These are phyloP conservation scores for Tipula unca DNA, from an alignment of 2,888 invertebrate genomes.

Conservation along the genomic window DNA sequence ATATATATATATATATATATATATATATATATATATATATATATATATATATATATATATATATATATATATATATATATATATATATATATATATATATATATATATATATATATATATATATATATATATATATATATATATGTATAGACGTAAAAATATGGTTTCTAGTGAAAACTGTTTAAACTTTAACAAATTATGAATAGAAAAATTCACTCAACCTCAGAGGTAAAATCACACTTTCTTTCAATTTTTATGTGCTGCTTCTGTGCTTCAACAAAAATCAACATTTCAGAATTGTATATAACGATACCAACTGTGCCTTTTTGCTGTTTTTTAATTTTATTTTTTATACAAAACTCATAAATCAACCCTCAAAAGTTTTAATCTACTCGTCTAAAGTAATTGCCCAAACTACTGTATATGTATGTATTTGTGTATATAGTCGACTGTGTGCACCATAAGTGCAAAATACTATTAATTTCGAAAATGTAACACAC, in stretches of 20 bases:
- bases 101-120: too few relatives aligned
- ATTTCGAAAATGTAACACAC: neutral
- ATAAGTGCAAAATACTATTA: neutral
- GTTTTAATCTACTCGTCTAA: neutral
- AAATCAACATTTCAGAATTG: neutral
- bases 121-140: too few relatives aligned
- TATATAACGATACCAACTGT: neutral
- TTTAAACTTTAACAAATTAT: neutral
- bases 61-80: too few relatives aligned
- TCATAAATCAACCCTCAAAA: neutral
- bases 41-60: too few relatives aligned
- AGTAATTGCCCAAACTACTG: neutral
- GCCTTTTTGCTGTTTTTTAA: neutral
- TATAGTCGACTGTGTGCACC: neutral
- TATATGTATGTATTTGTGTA: neutral
- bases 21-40: too few relatives aligned
- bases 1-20: too few relatives aligned
- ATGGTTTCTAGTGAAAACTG: neutral
- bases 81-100: too few relatives aligned
- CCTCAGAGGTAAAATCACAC: neutral
- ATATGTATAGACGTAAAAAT: too few relatives aligned
- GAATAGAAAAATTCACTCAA: neutral
- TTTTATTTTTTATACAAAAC: neutral
- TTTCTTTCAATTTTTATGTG: neutral
- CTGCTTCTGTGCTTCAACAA: neutral